A percentile compares a stretch with the other conserved stretches of the same genome.
phyloP scores from a whole-genome alignment of 2,888 invertebrate species.

The Andrena trimmerana region DNA sequence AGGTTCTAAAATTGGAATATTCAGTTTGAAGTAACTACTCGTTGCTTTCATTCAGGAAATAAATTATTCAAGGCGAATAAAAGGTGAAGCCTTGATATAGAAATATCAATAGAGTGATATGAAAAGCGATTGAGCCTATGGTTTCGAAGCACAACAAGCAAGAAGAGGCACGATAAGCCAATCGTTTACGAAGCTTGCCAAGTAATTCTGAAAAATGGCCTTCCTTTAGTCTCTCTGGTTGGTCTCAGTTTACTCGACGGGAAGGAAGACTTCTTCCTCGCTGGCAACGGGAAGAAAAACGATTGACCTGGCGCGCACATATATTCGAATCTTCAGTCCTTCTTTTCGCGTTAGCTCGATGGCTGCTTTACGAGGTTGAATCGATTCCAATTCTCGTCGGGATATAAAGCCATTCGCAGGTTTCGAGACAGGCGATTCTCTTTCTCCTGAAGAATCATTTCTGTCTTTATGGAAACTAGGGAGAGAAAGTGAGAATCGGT shows the following conservation, averaged over 20 bases:
- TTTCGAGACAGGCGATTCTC: conserved; percentile 35
- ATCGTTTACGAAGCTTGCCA: conserved; percentile 25
- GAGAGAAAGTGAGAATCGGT: background rate
- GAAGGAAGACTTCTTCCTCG: background rate
- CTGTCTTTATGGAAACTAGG: background rate
- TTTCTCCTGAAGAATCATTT: conserved; percentile 25
- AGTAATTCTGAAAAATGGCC: conserved; percentile 42
- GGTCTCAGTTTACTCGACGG: conserved; percentile 6
- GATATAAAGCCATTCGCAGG: conserved; percentile 56
- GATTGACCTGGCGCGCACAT: conserved; percentile 47
- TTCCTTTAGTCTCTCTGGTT: background rate
- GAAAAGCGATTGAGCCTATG: background rate
- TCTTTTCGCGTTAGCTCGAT: conserved; percentile 52
- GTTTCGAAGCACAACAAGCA: background rate
- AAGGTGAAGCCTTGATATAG: background rate
- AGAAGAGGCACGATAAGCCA: conserved; percentile 29
- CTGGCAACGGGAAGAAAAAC: conserved; percentile 31
- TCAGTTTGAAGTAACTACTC: too few relatives aligned
- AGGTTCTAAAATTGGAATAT: too few relatives aligned
- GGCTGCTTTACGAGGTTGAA: conserved; percentile 61
- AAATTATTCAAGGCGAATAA: background rate
- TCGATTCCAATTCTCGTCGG: conserved; percentile 66
- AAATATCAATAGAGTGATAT: background rate
- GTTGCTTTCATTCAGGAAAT: background rate
- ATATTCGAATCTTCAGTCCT: conserved; percentile 58